Conservation (phyloP, 2,113 vertebrate genomes). For the Malaclemys terrapin region DNA sequence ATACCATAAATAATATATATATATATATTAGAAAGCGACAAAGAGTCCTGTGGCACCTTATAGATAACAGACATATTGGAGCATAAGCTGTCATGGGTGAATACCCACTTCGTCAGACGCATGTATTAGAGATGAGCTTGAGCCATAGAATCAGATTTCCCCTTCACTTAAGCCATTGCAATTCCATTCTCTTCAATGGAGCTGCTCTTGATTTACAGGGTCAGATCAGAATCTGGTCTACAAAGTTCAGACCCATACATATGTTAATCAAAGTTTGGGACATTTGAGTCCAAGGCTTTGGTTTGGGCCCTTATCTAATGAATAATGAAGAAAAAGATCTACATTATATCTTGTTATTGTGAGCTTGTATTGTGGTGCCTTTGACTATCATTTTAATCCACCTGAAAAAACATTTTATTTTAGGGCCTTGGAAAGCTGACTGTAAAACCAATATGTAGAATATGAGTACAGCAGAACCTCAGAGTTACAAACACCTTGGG, state of each 20-base stretch:
- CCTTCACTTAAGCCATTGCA: background rate
- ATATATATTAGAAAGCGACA: background rate
- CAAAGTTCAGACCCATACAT: background rate
- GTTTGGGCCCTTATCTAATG: background rate
- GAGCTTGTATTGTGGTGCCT: background rate
- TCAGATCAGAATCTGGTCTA: background rate
- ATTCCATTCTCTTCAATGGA: background rate
- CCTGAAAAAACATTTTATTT: background rate
- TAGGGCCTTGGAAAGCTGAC: background rate
- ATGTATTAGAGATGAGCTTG: background rate
- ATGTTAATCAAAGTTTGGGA: background rate
- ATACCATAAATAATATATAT: background rate
- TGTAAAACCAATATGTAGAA: background rate
- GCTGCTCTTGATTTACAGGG: background rate
- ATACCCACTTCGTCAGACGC: too few species aligned
- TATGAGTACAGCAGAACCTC: too few species aligned
- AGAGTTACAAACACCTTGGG: too few species aligned
- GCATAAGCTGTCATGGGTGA: too few species aligned
- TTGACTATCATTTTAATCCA: background rate
- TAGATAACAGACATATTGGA: too few species aligned
- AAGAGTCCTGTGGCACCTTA: too few species aligned
- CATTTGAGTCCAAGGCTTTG: background rate
- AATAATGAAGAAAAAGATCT: accelerated
- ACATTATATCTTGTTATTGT: background rate
- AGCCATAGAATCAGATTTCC: background rate